Evolutionary conservation across 23 tunicate species (phyloP), one percentile per base, ranked within the genome.

Genomic region (Oikopleura dioica): DNA sequence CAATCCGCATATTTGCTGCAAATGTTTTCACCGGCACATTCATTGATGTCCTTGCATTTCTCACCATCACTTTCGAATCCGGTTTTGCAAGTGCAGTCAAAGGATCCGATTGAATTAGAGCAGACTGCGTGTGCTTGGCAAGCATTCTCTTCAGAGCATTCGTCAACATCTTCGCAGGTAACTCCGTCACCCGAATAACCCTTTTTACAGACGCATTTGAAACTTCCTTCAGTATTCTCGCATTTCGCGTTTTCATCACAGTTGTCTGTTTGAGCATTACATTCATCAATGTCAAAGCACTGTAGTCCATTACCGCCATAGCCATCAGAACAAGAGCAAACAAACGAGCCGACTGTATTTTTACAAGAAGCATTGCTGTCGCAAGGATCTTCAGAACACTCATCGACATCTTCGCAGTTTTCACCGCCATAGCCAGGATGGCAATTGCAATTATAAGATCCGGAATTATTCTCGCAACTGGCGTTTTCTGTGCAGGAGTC

Each of bases 341-440:
- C n/a, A n/a, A n/a, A n/a, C n/a, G n/a, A n/a, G n/a, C n/a, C n/a
- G n/a, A n/a, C n/a, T n/a, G n/a, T n/a, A n/a, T n/a, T n/a, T n/a
- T n/a, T n/a, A n/a, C n/a, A n/a, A n/a, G n/a, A n/a, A n/a, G n/a
- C n/a, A n/a, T n/a, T n/a, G n/a, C n/a, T n/a, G n/a, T n/a, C n/a
- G n/a, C n/a, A n/a, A n/a, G n/a, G n/a, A n/a, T 84, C 37, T 0
- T 37, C 77, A 12, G 96, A 85, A 59, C 96, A 89, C 37, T 84
- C 88, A 36, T 89, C 89, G 68, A 76, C 79, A 21, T 75, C 63
- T 29, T 34, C n/a, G n/a, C n/a, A n/a, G n/a, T n/a, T n/a, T n/a
- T n/a, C n/a, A n/a, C 72, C 72, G 33, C 16, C 72, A 31, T 23
- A 21, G 32, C 72, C 72, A 24, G 33, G 72, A 2, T 23, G 33